These are phyloP conservation scores for Pagetopsis macropterus DNA, from an alignment of 2,797 vertebrate species.

Conservation along the genomic window DNA sequence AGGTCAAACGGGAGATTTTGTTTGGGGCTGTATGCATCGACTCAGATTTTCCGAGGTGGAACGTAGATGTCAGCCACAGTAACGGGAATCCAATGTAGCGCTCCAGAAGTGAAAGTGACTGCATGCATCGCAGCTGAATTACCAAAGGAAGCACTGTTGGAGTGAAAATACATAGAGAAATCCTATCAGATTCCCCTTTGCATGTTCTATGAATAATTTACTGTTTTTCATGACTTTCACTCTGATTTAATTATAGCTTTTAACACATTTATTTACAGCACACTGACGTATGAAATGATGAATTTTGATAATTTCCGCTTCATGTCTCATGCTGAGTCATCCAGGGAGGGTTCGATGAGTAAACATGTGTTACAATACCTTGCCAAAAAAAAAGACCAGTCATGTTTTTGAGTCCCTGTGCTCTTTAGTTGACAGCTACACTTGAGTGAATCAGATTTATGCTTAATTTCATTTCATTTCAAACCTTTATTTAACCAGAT, in stretches of 20 bases:
- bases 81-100: slow-evolving; percentile 14
- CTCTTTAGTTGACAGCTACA: slow-evolving; percentile 18
- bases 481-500: no score
- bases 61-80: slow-evolving; percentile 43
- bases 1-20: slow-evolving; percentile 10
- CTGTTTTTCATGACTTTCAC: not conserved
- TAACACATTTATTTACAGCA: not conserved
- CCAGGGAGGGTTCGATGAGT: slow-evolving; percentile 8
- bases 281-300: slow-evolving; percentile 1
- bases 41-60: slow-evolving; percentile 59
- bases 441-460: slow-evolving; percentile 36
- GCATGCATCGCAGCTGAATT: slow-evolving; percentile 33
- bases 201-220: slow-evolving; percentile 16
- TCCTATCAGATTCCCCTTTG: slow-evolving; percentile 20
- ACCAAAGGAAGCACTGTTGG: slow-evolving; percentile 7
- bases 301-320: slow-evolving; percentile 6
- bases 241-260: not conserved
- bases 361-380: slow-evolving; percentile 12
- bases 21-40: slow-evolving; percentile 41
- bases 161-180: slow-evolving; percentile 11
- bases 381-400: slow-evolving; percentile 7
- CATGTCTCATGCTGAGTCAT: slow-evolving; percentile 16
- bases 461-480: no score
- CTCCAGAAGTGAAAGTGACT: slow-evolving; percentile 44
- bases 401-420: slow-evolving; percentile 8